Evolutionary conservation across 2,797 vertebrate species (phyloP).

Genomic region (Spinibarbus caldwelli): DNA sequence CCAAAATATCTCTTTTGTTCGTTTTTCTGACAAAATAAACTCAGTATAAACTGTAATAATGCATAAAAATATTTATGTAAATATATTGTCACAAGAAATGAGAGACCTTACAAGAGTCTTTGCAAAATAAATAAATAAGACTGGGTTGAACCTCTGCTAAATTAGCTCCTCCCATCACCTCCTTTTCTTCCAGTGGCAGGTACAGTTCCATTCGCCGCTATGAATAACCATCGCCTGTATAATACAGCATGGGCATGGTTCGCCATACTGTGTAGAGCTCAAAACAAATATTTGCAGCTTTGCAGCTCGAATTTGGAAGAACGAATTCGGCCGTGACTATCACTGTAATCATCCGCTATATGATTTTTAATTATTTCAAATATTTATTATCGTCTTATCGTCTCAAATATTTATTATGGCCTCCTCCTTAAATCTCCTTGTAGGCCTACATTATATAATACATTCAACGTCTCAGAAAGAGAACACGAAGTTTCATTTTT

Average conservation of each 20-base stretch:
- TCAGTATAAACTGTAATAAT: neutral
- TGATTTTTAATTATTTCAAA: neutral
- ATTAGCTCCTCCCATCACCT: neutral
- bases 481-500: neutral
- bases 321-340: neutral
- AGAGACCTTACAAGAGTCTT: neutral
- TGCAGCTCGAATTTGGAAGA: too few species aligned
- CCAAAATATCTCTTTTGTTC: neutral
- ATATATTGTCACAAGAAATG: neutral
- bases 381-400: neutral
- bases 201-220: neutral
- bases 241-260: neutral
- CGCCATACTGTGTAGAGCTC: neutral
- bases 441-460: neutral
- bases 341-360: neutral
- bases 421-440: neutral
- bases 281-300: neutral
- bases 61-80: neutral
- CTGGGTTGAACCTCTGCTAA: too few species aligned
- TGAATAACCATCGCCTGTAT: neutral
- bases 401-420: neutral
- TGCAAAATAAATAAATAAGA: too few species aligned
- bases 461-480: neutral
- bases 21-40: neutral
- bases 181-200: neutral